phyloP scores from a whole-genome alignment of 2,113 vertebrate species.

The Thalassarche chlororhynchos region DNA sequence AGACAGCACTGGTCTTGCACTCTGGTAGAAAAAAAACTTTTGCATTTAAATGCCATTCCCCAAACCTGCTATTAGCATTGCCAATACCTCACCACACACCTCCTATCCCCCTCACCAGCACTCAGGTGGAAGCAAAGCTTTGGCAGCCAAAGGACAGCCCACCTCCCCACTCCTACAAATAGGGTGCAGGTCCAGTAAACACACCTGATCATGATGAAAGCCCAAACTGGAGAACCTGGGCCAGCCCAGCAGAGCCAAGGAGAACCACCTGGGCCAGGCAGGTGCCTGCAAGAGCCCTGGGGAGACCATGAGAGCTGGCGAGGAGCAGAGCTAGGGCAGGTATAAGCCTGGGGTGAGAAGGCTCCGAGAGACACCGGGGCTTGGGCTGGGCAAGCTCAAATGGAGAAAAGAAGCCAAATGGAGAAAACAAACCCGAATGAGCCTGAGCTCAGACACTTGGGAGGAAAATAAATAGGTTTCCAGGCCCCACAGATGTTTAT shows the following conservation, averaged over 20 bases:
- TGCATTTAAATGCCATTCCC: not conserved
- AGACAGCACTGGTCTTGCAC: not conserved
- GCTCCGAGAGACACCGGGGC: not conserved
- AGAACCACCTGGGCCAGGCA: not conserved
- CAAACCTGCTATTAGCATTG: not conserved
- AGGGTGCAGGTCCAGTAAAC: not conserved
- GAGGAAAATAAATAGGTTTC: not conserved
- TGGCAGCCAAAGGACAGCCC: fast-evolving
- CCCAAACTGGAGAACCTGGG: not conserved
- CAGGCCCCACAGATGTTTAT: not conserved
- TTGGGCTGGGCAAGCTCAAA: not conserved
- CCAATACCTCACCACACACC: not conserved
- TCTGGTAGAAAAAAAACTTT: not conserved
- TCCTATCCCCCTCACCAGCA: not conserved
- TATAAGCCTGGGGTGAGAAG: not conserved
- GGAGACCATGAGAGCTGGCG: not conserved
- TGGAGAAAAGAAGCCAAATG: not conserved
- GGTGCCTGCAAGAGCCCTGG: not conserved
- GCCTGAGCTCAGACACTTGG: not conserved
- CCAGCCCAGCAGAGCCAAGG: not conserved
- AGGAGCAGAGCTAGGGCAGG: not conserved
- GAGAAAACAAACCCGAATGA: not conserved
- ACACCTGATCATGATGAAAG: not conserved
- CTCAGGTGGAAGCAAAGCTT: fast-evolving
- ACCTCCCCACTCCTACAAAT: not conserved